Conservation (phyloP, 2,888 invertebrate genomes). For the Drosophila engyochracea region DNA sequence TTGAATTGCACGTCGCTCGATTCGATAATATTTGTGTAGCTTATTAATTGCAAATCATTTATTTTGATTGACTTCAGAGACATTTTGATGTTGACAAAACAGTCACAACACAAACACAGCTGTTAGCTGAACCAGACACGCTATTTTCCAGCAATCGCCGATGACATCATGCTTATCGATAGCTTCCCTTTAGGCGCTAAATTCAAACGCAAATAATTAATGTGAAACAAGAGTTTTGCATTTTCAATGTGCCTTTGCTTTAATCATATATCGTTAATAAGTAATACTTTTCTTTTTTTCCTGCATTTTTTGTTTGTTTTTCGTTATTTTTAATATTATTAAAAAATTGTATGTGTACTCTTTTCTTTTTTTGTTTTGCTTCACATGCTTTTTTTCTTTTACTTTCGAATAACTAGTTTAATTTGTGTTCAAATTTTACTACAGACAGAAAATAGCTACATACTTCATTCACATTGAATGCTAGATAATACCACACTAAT, state of each 20-base stretch:
- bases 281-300: slow-evolving; percentile 59
- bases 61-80: slow-evolving; percentile 23
- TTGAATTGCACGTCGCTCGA: slow-evolving; percentile 10
- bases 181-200: not conserved
- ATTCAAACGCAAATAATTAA: slow-evolving; percentile 1
- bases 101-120: slow-evolving; percentile 22
- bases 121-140: slow-evolving; percentile 9
- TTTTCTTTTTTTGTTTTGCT: slow-evolving; percentile 16
- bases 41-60: slow-evolving; percentile 5
- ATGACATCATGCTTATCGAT: slow-evolving; percentile 22
- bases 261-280: slow-evolving; percentile 58
- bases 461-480: slow-evolving; percentile 57
- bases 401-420: slow-evolving; percentile 70
- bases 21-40: slow-evolving; percentile 1
- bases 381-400: slow-evolving; percentile 18
- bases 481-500: slow-evolving; percentile 64
- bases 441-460: slow-evolving; percentile 67
- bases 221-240: slow-evolving; percentile 18
- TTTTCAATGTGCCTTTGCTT: slow-evolving; percentile 42
- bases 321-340: slow-evolving; percentile 54
- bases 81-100: slow-evolving; percentile 28
- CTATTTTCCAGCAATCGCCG: not conserved
- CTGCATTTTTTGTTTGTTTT: not conserved
- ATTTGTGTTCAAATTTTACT: slow-evolving; percentile 68
- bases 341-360: slow-evolving; percentile 64